A percentile compares a stretch with the other conserved stretches of the same genome.
Evolutionary conservation across 1,140 invertebrate genomes (phyloP).

Genomic region (Camponotus vicinus): DNA sequence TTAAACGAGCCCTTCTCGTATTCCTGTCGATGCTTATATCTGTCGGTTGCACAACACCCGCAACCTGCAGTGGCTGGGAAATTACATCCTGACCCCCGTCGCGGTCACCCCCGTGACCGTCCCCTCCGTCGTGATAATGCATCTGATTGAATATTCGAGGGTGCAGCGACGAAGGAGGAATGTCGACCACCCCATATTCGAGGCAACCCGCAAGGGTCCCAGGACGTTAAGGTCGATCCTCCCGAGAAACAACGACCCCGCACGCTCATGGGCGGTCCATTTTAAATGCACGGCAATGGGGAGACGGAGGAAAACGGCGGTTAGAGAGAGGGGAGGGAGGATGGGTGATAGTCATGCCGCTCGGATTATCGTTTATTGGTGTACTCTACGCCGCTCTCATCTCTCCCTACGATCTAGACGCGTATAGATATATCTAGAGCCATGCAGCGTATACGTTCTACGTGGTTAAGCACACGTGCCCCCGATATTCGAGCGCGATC

Average conservation of each 20-base stretch:
- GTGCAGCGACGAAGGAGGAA: slow-evolving; percentile 42
- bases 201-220: slow-evolving; percentile 63
- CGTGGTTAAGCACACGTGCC: slow-evolving; percentile 77
- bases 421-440: slow-evolving; percentile 55
- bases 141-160: slow-evolving; percentile 76
- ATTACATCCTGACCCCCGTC: slow-evolving; percentile 68
- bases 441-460: slow-evolving; percentile 69
- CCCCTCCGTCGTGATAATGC: slow-evolving; percentile 64
- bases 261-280: slow-evolving; percentile 49
- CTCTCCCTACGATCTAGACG: slow-evolving; percentile 55
- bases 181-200: slow-evolving; percentile 24
- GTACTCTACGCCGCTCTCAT: slow-evolving; percentile 58
- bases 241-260: slow-evolving; percentile 63
- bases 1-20: slow-evolving; percentile 48
- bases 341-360: slow-evolving; percentile 50
- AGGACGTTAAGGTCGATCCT: slow-evolving; percentile 58
- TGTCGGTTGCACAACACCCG: slow-evolving; percentile 59
- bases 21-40: slow-evolving; percentile 61
- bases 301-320: neutral
- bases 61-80: slow-evolving; percentile 67
- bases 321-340: neutral
- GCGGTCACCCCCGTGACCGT: neutral
- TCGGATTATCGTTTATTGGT: slow-evolving; percentile 76
- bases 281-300: slow-evolving; percentile 66
- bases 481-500: slow-evolving; percentile 65